Evolutionary conservation across 2,797 vertebrate genomes (phyloP), one percentile per base, ranked within the genome.

Genomic region (Centropyge bicolor): DNA sequence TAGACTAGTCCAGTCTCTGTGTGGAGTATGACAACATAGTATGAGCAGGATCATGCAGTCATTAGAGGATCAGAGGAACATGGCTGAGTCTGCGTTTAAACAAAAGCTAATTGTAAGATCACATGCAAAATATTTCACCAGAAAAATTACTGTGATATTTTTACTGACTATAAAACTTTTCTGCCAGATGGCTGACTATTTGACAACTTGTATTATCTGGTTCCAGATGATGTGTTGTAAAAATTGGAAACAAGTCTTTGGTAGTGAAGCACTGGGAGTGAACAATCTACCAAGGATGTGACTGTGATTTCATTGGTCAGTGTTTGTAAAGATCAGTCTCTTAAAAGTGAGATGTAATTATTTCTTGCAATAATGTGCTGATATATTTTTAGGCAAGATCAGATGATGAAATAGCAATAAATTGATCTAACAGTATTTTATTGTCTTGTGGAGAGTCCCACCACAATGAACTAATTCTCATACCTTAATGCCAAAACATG

Each of bases 1-100:
- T 19, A 7, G 41, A 35, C 31, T 43, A 17, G n/a, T 55, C 61
- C 11, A 56, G 22, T 68, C 35, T 70, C 13, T 74, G 19, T 9
- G 4, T 14, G 12, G 6, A 7, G 17, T n/a, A 22, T 54, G 36
- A 38, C 48, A n/a, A 20, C 38, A 24, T 45, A 45, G 12, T 51
- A 41, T 74, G 57, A 75, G 45, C 59, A 60, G 66, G 13, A 70
- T 65, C 57, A 45, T 75, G 48, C 46, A 24, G 19, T 43, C n/a
- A 74, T n/a, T n/a, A n/a, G n/a, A 52, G 24, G 31, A 71, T 75
- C 57, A 69, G 56, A 72, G 51, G 43, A 55, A 35, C 69, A 13
- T 4, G 5, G 43, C 51, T 38, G 46, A 46, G 41, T 75, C 48
- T 63, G 77, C 38, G 8, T 76, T 66, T 38, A 43, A 76, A 70